Percentiles rank a stretch among this genome's conserved stretches.
phyloP scores from a whole-genome alignment of 1,140 invertebrate genomes.

The Palaemon carinicauda region DNA sequence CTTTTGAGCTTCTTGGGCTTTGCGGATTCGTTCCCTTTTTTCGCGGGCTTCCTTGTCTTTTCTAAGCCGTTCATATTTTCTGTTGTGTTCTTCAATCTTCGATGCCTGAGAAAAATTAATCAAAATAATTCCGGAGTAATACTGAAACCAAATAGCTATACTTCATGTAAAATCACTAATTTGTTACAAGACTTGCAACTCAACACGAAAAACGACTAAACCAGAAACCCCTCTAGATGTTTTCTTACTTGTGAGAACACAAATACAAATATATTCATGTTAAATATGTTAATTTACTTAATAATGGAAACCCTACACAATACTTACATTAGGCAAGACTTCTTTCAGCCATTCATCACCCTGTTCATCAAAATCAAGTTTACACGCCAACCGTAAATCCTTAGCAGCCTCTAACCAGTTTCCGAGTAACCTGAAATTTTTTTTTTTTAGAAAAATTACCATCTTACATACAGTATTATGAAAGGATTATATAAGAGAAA shows the following conservation, averaged over 20 bases:
- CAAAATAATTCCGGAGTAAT: neutral
- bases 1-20: constrained; percentile 76
- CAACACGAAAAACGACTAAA: too few relatives aligned
- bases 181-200: too few relatives aligned
- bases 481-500: neutral
- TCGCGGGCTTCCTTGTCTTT: constrained; percentile 77
- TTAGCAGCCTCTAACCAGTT: constrained; percentile 85
- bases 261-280: neutral
- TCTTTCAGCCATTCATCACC: constrained; percentile 88
- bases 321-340: constrained; percentile 86
- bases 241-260: neutral
- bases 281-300: too few relatives aligned
- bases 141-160: neutral
- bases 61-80: constrained; percentile 78
- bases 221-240: too few relatives aligned
- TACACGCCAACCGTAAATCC: constrained; percentile 86
- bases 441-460: neutral
- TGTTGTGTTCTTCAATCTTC: constrained; percentile 85
- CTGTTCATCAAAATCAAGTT: constrained; percentile 92
- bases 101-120: constrained; percentile 71
- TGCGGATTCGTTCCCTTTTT: constrained; percentile 72
- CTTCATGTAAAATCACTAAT: too few relatives aligned
- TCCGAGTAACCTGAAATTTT: constrained; percentile 75
- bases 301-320: neutral
- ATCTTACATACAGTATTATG: neutral